These are phyloP conservation scores for Centrocercus urophasianus DNA, from an alignment of 2,113 vertebrate genomes.

Conservation along the genomic window DNA sequence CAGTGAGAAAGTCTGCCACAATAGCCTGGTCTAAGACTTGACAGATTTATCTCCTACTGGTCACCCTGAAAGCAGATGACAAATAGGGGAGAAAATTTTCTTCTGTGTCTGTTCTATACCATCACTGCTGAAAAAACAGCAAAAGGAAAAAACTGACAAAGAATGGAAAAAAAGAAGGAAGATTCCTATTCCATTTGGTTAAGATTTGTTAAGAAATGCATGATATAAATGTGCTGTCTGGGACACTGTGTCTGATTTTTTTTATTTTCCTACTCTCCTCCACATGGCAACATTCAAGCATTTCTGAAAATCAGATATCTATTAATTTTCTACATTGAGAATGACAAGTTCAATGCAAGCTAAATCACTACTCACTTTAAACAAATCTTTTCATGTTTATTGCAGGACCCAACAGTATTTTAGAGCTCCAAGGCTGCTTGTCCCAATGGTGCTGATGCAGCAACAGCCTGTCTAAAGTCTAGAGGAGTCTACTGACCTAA, in stretches of 20 bases:
- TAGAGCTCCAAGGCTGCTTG: not conserved
- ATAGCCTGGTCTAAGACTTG: not conserved
- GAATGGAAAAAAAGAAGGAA: not conserved
- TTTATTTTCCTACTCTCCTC: no score
- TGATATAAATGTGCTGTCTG: fast-evolving
- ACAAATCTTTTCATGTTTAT: not conserved
- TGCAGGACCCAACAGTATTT: not conserved
- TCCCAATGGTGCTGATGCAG: not conserved
- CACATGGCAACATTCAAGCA: fast-evolving
- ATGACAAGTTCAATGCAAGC: not conserved
- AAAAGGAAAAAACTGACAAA: not conserved
- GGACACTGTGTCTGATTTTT: not conserved
- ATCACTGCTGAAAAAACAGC: not conserved
- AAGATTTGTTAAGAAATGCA: not conserved
- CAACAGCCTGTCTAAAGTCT: not conserved
- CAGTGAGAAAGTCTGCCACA: not conserved
- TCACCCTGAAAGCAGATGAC: not conserved
- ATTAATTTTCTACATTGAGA: not conserved
- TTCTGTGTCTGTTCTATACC: not conserved
- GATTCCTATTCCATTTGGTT: not conserved
- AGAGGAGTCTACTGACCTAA: not conserved
- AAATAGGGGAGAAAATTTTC: not conserved
- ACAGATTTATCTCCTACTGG: not conserved
- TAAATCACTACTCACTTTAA: not conserved
- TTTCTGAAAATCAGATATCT: not conserved